Evolutionary conservation across 1,140 invertebrate genomes (phyloP).

Genomic region (Drosophila leontia): DNA sequence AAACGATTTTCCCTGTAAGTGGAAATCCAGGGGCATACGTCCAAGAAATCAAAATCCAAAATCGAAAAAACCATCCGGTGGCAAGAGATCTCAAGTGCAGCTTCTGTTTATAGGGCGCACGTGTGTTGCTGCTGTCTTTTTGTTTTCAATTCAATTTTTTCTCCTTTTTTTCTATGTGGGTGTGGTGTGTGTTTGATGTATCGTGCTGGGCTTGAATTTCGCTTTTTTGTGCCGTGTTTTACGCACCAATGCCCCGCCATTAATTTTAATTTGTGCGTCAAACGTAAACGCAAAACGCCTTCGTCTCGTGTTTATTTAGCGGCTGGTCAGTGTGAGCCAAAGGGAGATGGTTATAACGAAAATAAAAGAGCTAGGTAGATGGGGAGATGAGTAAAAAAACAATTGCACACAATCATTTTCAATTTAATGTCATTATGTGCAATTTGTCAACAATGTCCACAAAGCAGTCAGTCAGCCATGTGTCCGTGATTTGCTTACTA

Average conservation of each 20-base stretch:
- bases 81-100: slow-evolving; percentile 72
- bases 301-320: slow-evolving; percentile 54
- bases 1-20: slow-evolving; percentile 74
- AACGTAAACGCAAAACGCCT: slow-evolving; percentile 59
- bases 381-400: slow-evolving; percentile 46
- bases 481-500: slow-evolving; percentile 45
- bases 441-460: slow-evolving; percentile 84
- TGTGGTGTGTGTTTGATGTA: slow-evolving; percentile 64
- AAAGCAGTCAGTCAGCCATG: slow-evolving; percentile 70
- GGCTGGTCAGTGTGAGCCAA: slow-evolving; percentile 27
- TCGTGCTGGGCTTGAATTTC: slow-evolving; percentile 57
- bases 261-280: slow-evolving; percentile 81
- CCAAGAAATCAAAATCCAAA: slow-evolving; percentile 9
- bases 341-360: slow-evolving; percentile 13
- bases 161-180: slow-evolving; percentile 16
- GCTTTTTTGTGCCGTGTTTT: slow-evolving; percentile 57
- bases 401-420: slow-evolving; percentile 85
- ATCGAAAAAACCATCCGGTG: slow-evolving; percentile 1
- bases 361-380: slow-evolving; percentile 24
- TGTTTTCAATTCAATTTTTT: slow-evolving; percentile 8
- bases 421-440: slow-evolving; percentile 85
- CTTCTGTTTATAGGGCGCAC: slow-evolving; percentile 74
- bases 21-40: slow-evolving; percentile 17
- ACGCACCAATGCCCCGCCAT: slow-evolving; percentile 76
- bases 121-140: slow-evolving; percentile 30